Evolutionary conservation across 2,797 vertebrate species (phyloP).

Genomic region (Bryconaethiops microstoma): DNA sequence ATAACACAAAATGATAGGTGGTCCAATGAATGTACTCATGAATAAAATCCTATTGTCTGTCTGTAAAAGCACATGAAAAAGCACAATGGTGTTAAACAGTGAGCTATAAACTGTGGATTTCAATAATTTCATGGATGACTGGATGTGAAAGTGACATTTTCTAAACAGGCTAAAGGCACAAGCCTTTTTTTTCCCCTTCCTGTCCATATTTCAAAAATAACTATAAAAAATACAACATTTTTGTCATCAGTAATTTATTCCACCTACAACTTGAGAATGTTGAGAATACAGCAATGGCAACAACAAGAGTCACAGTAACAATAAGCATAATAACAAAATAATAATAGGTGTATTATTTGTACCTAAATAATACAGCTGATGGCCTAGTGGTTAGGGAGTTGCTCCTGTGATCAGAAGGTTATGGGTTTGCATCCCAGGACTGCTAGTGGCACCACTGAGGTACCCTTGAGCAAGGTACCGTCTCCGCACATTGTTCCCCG

Average conservation of each 20-base stretch:
- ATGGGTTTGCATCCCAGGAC: too few relatives aligned
- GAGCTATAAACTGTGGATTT: conserved; percentile 3
- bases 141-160: conserved; percentile 35
- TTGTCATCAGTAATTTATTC: not conserved
- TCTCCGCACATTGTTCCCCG: too few relatives aligned
- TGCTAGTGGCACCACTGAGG: too few relatives aligned
- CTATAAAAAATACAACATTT: not conserved
- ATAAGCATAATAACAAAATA: not conserved
- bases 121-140: conserved; percentile 30
- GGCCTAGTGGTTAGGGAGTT: too few relatives aligned
- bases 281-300: not conserved
- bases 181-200: not conserved
- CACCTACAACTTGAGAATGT: not conserved
- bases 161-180: not conserved
- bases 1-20: conserved; percentile 15
- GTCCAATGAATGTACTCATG: not conserved
- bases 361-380: not conserved
- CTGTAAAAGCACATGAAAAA: conserved; percentile 5
- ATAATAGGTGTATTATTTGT: not conserved
- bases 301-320: not conserved
- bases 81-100: not conserved
- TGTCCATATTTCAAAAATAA: not conserved
- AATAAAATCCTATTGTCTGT: conserved; percentile 27
- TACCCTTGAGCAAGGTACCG: too few relatives aligned
- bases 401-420: too few relatives aligned